Base-by-base conservation (phyloP, 2,888 invertebrate genomes). In the Megamerina dolium region DNA sequence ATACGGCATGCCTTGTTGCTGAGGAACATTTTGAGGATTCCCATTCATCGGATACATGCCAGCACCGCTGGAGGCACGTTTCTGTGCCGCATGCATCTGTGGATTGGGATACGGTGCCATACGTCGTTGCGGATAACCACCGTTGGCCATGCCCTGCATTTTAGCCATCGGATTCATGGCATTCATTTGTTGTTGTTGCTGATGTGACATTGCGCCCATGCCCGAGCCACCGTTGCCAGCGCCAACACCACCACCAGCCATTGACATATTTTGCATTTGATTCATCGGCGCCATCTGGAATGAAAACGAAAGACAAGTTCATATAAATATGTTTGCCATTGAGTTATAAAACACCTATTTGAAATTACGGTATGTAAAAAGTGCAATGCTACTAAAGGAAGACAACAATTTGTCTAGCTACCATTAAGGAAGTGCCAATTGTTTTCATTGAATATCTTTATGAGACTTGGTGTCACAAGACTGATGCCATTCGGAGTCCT, bases 91-190 rank as follows among this genome's bases (percentile, higher is more conserved):
- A 67, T 90, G 85, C 83, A 88, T 86, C 45, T 84, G 83, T 12
- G 89, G 87, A 46, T 81, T 82, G 17, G 91, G 90, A 70, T 92
- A 92, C 2, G 92, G 91, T 37, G 87, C 79, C 73, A 88, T 80
- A 61, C 91, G 78, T 61, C 90, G 77, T 53, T 86, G 86, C 60
- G 87, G 86, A 53, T 74, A 73, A 23, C 78, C 79, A 8, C 68
- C 70, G 45, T 70, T 72, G 46, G 72, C 71, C 72, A 72, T 72
- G 50, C 74, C 74, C 56, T 76, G 77, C 75, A 78, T 77, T 55
- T 72, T 72, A 45, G 77, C 77, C 78, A 79, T 78, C 18, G 75
- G 74, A 58, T 75, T 80, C 81, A 87, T 85, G 65, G 80, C 80
- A 39, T 75, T 78, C 64, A 80, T 79, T 54, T 77, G 78, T 0